Conservation (phyloP, 2,888 invertebrate genomes). For the Cephus runcator region DNA sequence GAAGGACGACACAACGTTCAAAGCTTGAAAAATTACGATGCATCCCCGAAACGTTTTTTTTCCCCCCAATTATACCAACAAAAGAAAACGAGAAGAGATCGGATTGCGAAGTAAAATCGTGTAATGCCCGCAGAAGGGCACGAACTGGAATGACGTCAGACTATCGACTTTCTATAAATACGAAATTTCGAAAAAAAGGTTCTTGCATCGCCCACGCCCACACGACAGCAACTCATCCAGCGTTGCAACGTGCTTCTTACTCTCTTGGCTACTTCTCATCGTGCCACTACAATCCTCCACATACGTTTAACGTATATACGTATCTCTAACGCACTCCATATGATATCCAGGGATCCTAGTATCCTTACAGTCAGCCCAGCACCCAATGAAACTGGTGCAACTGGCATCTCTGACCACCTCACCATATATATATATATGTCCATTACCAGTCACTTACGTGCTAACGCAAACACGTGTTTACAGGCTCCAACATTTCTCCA, state of each 20-base stretch:
- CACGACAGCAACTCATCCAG: neutral
- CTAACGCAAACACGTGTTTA: neutral
- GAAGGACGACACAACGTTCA: too few relatives aligned
- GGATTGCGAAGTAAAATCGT: neutral
- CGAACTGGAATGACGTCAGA: slow-evolving; percentile 45
- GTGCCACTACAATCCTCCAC: neutral
- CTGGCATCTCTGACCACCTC: neutral
- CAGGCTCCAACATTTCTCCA: neutral
- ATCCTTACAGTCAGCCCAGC: neutral
- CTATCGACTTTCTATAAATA: slow-evolving; percentile 57
- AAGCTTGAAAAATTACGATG: neutral
- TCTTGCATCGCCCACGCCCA: neutral
- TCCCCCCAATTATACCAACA: neutral
- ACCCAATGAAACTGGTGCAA: neutral
- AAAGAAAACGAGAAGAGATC: neutral
- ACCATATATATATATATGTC: neutral
- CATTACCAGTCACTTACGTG: neutral
- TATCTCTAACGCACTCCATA: neutral
- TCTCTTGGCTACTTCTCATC: neutral
- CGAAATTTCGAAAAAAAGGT: slow-evolving; percentile 37
- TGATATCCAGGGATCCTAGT: neutral
- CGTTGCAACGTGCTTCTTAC: neutral
- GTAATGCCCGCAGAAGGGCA: slow-evolving; percentile 13
- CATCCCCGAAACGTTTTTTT: neutral
- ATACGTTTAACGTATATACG: neutral